phyloP scores from a whole-genome alignment of 2,113 vertebrate species.

The Campylorhamphus procurvoides region DNA sequence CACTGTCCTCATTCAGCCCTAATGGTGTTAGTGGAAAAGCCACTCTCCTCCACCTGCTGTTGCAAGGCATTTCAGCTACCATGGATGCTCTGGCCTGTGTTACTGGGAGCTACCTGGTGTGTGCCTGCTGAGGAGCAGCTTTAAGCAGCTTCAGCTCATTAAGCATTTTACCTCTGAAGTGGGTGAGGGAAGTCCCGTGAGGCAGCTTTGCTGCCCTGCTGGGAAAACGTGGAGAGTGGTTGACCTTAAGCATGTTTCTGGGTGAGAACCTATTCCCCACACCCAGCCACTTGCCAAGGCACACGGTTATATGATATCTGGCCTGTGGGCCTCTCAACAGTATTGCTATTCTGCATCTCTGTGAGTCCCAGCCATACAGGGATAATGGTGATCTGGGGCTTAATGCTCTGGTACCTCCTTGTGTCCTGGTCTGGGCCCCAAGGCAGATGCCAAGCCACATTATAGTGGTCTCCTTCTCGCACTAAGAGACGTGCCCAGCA shows the following conservation, averaged over 20 bases:
- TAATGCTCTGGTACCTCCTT: background rate
- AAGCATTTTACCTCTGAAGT: background rate
- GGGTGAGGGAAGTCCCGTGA: background rate
- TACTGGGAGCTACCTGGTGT: background rate
- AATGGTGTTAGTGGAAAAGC: background rate
- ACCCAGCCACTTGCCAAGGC: background rate
- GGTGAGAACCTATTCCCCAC: background rate
- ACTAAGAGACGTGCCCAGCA: background rate
- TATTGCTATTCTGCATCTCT: background rate
- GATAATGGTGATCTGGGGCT: background rate
- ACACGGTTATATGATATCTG: fast-evolving
- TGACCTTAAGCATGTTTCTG: background rate
- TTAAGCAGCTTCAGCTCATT: background rate
- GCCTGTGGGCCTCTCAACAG: background rate
- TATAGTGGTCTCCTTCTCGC: background rate
- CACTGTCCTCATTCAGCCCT: background rate
- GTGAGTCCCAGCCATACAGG: background rate
- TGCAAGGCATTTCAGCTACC: background rate
- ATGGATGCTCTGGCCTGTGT: fast-evolving
- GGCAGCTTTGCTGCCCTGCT: background rate
- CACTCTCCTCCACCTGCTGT: background rate
- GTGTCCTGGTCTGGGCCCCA: background rate
- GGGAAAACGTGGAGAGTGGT: no score
- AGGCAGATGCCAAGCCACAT: background rate
- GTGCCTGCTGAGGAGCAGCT: background rate